Evolutionary conservation across 2,113 vertebrate genomes (phyloP).

Genomic region (Tylochromis polylepis): DNA sequence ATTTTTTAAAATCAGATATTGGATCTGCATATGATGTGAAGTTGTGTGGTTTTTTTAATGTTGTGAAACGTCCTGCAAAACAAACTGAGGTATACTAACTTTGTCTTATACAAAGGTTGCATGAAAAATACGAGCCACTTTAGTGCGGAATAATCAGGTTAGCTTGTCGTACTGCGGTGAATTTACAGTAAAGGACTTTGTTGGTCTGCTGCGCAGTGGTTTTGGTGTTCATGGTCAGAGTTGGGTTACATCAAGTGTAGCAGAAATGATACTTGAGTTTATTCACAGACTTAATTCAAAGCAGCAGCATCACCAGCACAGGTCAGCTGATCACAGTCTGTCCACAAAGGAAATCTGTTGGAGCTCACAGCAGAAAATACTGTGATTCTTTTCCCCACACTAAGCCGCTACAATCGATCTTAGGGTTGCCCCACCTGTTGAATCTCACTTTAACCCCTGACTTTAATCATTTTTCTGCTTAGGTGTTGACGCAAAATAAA

Average conservation of each 20-base stretch:
- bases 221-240: too few species aligned
- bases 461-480: too few species aligned
- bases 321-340: not conserved
- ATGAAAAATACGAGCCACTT: not conserved
- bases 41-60: not conserved
- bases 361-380: not conserved
- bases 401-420: too few species aligned
- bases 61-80: not conserved
- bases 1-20: not conserved
- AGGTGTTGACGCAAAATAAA: not conserved
- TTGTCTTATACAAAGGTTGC: not conserved
- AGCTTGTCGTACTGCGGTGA: not conserved
- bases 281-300: too few species aligned
- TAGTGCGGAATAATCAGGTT: not conserved
- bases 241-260: too few species aligned
- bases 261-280: too few species aligned
- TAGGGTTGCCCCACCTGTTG: too few species aligned
- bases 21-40: not conserved
- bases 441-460: too few species aligned
- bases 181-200: not conserved
- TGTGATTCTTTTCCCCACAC: too few species aligned
- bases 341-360: not conserved
- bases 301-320: not conserved
- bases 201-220: too few species aligned
- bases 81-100: not conserved